Conservation (phyloP, 2,113 vertebrate species). For the Trochalopteron elliotii region DNA sequence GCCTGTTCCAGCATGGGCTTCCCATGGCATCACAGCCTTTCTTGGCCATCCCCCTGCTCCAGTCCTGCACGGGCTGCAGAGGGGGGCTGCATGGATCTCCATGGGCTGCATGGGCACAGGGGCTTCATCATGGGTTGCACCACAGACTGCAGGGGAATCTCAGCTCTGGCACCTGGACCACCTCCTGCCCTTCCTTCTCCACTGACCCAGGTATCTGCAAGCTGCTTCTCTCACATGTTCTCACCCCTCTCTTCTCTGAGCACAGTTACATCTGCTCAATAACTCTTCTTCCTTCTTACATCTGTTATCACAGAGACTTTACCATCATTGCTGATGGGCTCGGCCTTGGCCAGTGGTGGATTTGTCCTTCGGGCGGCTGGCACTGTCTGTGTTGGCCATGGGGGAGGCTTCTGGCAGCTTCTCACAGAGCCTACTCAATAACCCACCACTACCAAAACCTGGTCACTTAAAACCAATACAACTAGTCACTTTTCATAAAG, state of each 20-base stretch:
- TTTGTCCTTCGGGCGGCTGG: background rate
- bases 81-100: no score
- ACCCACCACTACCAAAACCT: background rate
- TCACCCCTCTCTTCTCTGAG: background rate
- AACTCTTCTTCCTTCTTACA: background rate
- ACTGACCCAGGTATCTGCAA: background rate
- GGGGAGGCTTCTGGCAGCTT: background rate
- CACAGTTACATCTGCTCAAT: accelerated
- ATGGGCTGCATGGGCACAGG: background rate
- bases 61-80: background rate
- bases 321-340: background rate
- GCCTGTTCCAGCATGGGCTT: background rate
- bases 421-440: background rate
- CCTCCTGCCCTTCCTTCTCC: background rate
- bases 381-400: background rate
- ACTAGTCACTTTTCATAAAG: background rate
- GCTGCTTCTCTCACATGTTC: background rate
- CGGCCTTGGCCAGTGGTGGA: accelerated
- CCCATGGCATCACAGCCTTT: background rate
- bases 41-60: background rate
- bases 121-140: background rate
- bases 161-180: background rate
- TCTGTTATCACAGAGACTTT: background rate
- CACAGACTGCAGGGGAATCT: background rate
- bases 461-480: background rate